phyloP scores from a whole-genome alignment of 2,888 invertebrate genomes.

The Chrysodeixis includens region DNA sequence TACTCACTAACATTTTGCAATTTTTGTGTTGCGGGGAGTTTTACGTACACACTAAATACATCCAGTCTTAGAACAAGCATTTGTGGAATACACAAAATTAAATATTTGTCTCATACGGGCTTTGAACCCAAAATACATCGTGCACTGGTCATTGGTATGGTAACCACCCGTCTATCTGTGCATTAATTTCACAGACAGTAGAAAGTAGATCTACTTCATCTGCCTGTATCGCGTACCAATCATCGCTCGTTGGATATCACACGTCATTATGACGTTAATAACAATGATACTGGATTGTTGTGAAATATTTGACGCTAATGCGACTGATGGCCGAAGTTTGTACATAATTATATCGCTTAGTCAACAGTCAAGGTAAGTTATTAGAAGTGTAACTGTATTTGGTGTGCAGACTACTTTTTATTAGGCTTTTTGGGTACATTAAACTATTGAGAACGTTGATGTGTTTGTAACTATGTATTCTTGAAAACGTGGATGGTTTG shows the following conservation, averaged over 20 bases:
- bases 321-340: constrained; percentile 6
- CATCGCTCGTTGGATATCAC: constrained; percentile 32
- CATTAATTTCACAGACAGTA: background rate
- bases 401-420: background rate
- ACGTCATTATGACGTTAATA: constrained; percentile 40
- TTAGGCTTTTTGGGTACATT: no score
- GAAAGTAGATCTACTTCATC: background rate
- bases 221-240: constrained; percentile 22
- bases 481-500: no score
- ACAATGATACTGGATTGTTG: constrained; percentile 12
- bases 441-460: no score
- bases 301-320: constrained; percentile 29
- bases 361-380: background rate
- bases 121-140: no score
- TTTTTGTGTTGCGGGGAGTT: no score
- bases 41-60: no score
- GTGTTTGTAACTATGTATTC: no score
- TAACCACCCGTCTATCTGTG: background rate
- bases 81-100: no score
- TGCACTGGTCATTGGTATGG: no score
- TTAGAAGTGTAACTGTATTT: background rate
- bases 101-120: no score
- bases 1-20: no score
- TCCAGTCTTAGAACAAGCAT: no score
- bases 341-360: background rate